Evolutionary conservation across 2,797 vertebrate genomes (phyloP), one percentile per base, ranked within the genome.

Genomic region (Smutsia gigantea): DNA sequence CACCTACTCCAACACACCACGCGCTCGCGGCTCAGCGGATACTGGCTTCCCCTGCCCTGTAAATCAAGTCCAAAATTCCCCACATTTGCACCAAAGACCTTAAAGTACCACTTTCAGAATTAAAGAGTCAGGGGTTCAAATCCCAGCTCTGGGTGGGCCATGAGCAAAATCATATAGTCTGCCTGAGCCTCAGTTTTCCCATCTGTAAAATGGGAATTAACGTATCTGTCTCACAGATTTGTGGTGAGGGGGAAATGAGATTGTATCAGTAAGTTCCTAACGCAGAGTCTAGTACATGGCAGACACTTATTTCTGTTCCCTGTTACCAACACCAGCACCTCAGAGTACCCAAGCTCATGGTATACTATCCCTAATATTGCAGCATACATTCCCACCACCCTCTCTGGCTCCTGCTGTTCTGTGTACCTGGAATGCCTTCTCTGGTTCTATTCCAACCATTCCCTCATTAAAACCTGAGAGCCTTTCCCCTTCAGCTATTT

Each of bases 321-420:
- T n/a, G 46, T 3, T 23, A 14, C n/a, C 34, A 31, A 39, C 4
- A 29, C 34, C 5, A 7, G 17, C 1, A 25, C 21, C 78, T 42
- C 2, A 25, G 83, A 14, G 31, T 29, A 5, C 3, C 59, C 27
- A 4, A 5, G 25, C 14, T 17, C 9, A 8, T 1, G 46, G 7
- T n/a, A 23, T 9, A 27, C 59, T 63, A 1, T 21, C 6, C 51
- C 49, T 57, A 12, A 14, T 7, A 10, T 5, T 25, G 18, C 27
- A 6, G 6, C 11, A 42, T 66, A 11, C 14, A 3, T 29, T 34
- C 31, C n/a, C 29, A 51, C 10, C 1, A 1, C 5, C 0, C 0
- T 14, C 25, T 37, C 55, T 23, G 21, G 11, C 34, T 15, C 23
- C 11, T 2, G 23, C 37, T 13, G n/a, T 53, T 59, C 14, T 1